Conservation (phyloP, 1,140 invertebrate genomes). For the Heterodera carotae region DNA sequence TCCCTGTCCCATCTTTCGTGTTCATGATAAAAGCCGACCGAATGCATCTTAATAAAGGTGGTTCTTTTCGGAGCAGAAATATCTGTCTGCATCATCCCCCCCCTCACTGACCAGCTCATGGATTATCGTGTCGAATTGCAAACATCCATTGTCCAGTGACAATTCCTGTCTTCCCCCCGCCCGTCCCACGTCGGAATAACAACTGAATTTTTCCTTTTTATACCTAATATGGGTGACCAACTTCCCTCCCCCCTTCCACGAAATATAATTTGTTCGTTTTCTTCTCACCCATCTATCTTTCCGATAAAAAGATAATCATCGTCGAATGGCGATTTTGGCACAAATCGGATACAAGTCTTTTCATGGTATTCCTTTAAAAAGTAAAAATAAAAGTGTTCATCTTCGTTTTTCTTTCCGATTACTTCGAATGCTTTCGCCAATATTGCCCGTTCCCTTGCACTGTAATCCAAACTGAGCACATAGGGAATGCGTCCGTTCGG, state of each 20-base stretch:
- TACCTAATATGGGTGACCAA: too few species aligned
- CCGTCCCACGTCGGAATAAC: slow-evolving; percentile 64
- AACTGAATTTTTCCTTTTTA: slow-evolving; percentile 42
- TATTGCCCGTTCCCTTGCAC: slow-evolving; percentile 58
- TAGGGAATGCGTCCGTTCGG: slow-evolving; percentile 63
- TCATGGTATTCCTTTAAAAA: slow-evolving; percentile 69
- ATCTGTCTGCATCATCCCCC: neutral
- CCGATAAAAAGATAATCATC: slow-evolving; percentile 70
- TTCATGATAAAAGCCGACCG: slow-evolving; percentile 70
- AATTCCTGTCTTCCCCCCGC: slow-evolving; percentile 64
- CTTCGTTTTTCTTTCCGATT: neutral
- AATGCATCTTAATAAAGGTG: slow-evolving; percentile 68
- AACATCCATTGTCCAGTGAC: slow-evolving; percentile 62
- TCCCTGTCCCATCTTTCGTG: slow-evolving; percentile 70
- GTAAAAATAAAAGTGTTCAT: neutral
- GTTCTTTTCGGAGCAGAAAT: neutral
- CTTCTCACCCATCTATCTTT: slow-evolving; percentile 63
- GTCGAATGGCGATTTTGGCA: slow-evolving; percentile 68
- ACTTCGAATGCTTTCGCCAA: slow-evolving; percentile 63
- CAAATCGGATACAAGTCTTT: slow-evolving; percentile 72
- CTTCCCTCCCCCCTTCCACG: too few species aligned
- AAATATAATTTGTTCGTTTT: too few species aligned
- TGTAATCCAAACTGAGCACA: slow-evolving; percentile 61
- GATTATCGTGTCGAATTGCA: slow-evolving; percentile 66
- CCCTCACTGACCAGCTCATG: slow-evolving; percentile 68